Percentiles rank a stretch among this genome's conserved stretches.
These are phyloP conservation scores for Phyllostomus discolor DNA, from an alignment of 2,113 vertebrate genomes.

Conservation along the genomic window DNA sequence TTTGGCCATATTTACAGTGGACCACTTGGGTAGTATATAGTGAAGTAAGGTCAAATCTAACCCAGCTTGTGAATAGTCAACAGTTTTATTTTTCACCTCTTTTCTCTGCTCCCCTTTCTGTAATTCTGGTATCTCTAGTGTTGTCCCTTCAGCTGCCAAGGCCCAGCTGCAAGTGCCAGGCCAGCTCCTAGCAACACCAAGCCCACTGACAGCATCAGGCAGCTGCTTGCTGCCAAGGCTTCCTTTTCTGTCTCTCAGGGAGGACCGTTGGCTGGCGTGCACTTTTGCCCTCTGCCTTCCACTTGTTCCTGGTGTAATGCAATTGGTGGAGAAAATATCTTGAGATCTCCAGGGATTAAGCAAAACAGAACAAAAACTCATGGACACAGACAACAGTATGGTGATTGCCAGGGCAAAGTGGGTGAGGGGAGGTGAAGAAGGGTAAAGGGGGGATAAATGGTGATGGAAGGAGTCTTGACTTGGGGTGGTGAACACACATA, in stretches of 20 bases:
- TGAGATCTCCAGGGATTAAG: not conserved
- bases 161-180: not conserved
- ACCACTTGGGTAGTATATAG: not conserved
- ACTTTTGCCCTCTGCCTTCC: not conserved
- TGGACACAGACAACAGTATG: no score
- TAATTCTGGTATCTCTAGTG: constrained; percentile 43
- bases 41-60: not conserved
- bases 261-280: not conserved
- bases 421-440: no score
- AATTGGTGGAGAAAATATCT: not conserved
- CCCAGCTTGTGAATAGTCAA: not conserved
- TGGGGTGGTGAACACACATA: no score
- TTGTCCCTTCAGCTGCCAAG: constrained; percentile 23
- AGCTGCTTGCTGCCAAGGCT: not conserved
- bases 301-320: not conserved
- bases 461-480: no score
- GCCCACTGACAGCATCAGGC: not conserved
- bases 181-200: constrained; percentile 56
- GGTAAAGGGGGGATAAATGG: no score
- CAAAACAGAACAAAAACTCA: no score
- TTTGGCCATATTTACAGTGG: not conserved
- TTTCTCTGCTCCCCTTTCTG: not conserved
- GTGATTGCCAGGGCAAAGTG: no score
- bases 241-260: not conserved
- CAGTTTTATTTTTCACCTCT: not conserved